Evolutionary conservation across 2,888 invertebrate genomes (phyloP).

Genomic region (Sarcophaga rosellei): DNA sequence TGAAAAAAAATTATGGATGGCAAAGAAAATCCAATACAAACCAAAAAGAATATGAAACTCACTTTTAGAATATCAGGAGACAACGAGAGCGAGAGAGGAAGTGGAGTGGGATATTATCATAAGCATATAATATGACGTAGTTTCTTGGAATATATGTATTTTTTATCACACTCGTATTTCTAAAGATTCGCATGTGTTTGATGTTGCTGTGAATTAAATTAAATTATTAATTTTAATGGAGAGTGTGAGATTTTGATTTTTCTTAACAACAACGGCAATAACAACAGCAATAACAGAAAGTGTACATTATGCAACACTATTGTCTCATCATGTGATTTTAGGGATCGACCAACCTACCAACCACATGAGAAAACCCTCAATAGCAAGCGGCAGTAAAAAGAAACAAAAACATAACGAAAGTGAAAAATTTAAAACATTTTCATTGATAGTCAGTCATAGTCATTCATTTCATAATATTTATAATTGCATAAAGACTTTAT

Average conservation of each 20-base stretch:
- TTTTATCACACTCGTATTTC: not conserved
- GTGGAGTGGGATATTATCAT: too few relatives aligned
- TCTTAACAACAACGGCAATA: too few relatives aligned
- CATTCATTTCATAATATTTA: conserved; percentile 19
- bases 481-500: conserved; percentile 39
- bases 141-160: too few relatives aligned
- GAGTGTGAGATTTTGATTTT: conserved; percentile 43
- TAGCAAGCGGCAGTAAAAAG: not conserved
- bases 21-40: conserved; percentile 1
- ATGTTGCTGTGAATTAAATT: conserved; percentile 28
- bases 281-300: too few relatives aligned
- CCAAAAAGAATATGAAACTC: not conserved
- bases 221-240: conserved; percentile 50
- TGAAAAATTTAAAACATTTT: conserved; percentile 44
- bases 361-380: not conserved
- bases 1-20: not conserved
- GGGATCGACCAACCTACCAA: conserved; percentile 17
- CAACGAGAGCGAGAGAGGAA: too few relatives aligned
- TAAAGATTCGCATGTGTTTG: conserved; percentile 7
- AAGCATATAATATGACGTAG: too few relatives aligned
- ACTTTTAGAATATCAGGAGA: too few relatives aligned
- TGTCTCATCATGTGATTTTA: conserved; percentile 45
- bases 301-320: conserved; percentile 55
- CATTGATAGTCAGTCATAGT: too few relatives aligned
- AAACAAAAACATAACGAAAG: conserved; percentile 40